phyloP scores from a whole-genome alignment of 1,140 invertebrate genomes.

The Holcopasites calliopsidis region DNA sequence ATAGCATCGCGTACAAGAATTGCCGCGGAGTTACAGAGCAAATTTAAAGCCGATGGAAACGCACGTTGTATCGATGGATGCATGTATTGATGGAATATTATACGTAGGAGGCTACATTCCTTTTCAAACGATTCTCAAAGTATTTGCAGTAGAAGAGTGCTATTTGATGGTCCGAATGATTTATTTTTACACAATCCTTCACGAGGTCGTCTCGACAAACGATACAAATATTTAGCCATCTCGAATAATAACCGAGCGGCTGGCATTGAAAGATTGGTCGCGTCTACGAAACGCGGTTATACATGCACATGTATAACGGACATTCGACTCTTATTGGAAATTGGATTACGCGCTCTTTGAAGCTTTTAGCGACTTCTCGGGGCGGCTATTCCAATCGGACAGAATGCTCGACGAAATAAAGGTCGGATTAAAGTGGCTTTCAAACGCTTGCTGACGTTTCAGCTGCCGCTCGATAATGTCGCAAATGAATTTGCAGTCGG shows the following conservation, averaged over 20 bases:
- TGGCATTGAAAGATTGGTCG: conserved; percentile 10
- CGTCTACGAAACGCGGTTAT: background rate
- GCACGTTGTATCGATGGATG: too few relatives aligned
- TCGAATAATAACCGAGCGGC: background rate
- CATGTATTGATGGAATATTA: too few relatives aligned
- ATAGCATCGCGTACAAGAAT: too few relatives aligned
- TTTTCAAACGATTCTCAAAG: too few relatives aligned
- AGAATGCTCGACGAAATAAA: conserved; percentile 14
- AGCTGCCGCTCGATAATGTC: conserved; percentile 3
- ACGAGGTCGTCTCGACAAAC: background rate
- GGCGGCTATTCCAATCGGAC: background rate
- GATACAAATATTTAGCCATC: background rate
- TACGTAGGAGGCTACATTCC: too few relatives aligned
- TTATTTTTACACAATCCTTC: too few relatives aligned
- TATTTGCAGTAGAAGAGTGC: too few relatives aligned
- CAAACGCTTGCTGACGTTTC: conserved; percentile 12
- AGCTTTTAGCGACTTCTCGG: conserved; percentile 6
- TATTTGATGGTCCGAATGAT: too few relatives aligned
- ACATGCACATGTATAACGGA: background rate
- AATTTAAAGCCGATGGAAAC: too few relatives aligned
- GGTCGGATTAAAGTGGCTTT: conserved; percentile 29
- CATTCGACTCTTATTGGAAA: conserved; percentile 9
- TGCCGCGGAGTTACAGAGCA: too few relatives aligned
- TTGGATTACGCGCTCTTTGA: conserved; percentile 28
- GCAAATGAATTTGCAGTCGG: background rate